Conservation (phyloP, 2,888 invertebrate species). For the Cenopis cana region DNA sequence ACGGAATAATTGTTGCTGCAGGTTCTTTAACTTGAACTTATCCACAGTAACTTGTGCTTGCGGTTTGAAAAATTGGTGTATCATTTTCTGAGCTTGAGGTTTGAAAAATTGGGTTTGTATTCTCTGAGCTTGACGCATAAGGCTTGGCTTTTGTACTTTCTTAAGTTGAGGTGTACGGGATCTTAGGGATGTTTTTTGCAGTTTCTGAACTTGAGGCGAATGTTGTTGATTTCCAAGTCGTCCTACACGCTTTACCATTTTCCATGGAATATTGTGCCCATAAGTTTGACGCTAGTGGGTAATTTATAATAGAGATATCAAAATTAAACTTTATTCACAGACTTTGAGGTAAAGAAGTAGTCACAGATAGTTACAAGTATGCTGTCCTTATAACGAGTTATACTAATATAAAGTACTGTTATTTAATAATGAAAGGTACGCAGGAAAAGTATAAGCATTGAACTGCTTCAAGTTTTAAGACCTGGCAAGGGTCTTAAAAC, state of each 20-base stretch:
- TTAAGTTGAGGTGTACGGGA: not conserved
- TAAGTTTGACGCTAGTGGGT: constrained; percentile 47
- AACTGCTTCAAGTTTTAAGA: too few relatives aligned
- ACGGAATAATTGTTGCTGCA: constrained; percentile 65
- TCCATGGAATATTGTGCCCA: constrained; percentile 74
- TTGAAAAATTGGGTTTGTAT: not conserved
- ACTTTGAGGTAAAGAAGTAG: not conserved
- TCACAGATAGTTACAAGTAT: not conserved
- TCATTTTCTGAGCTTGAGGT: not conserved
- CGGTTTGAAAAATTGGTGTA: not conserved
- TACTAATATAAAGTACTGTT: too few relatives aligned
- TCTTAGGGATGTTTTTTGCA: not conserved
- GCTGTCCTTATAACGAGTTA: too few relatives aligned
- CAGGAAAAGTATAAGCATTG: not conserved
- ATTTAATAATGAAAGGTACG: too few relatives aligned
- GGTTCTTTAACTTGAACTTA: constrained; percentile 52
- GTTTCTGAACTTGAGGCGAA: not conserved
- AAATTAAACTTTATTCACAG: not conserved
- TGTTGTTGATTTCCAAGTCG: constrained; percentile 46
- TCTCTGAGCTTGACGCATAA: not conserved
- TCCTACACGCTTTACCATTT: constrained; percentile 48
- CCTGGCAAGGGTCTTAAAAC: not conserved
- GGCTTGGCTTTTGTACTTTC: not conserved
- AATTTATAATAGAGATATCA: not conserved
- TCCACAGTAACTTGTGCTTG: not conserved